Evolutionary conservation across 2,888 invertebrate species (phyloP).

Genomic region (Drosophila koepferae): DNA sequence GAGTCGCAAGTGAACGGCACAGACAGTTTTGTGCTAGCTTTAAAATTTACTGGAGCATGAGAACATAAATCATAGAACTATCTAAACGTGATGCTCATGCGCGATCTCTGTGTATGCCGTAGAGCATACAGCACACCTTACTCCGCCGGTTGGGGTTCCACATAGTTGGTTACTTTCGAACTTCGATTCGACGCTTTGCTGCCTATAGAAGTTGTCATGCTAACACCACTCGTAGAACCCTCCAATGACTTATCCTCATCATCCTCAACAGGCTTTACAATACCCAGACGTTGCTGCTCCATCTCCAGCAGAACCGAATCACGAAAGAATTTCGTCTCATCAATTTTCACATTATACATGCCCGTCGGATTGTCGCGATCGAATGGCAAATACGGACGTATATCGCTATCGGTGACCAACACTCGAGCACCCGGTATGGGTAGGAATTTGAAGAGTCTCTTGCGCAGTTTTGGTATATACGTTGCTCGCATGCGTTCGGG

Average conservation of each 20-base stretch:
- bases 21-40: constrained; percentile 49
- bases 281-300: constrained; percentile 11
- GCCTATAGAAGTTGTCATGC: background rate
- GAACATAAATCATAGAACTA: constrained; percentile 72
- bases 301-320: constrained; percentile 47
- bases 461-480: constrained; percentile 70
- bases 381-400: constrained; percentile 56
- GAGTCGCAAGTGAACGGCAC: background rate
- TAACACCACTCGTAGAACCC: background rate
- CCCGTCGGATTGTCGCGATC: constrained; percentile 62
- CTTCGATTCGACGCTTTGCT: background rate
- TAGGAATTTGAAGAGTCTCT: constrained; percentile 79
- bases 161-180: background rate
- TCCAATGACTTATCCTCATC: background rate
- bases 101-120: constrained; percentile 25
- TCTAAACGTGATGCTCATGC: constrained; percentile 63
- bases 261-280: background rate
- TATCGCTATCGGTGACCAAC: constrained; percentile 72
- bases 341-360: constrained; percentile 52
- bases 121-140: background rate
- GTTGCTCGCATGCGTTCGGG: constrained; percentile 67
- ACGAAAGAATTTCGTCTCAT: constrained; percentile 45
- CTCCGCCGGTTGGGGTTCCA: background rate
- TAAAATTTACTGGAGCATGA: constrained; percentile 65
- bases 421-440: constrained; percentile 79